Base-by-base conservation (phyloP, 2,888 invertebrate species). In the Pegoplata infirma region DNA sequence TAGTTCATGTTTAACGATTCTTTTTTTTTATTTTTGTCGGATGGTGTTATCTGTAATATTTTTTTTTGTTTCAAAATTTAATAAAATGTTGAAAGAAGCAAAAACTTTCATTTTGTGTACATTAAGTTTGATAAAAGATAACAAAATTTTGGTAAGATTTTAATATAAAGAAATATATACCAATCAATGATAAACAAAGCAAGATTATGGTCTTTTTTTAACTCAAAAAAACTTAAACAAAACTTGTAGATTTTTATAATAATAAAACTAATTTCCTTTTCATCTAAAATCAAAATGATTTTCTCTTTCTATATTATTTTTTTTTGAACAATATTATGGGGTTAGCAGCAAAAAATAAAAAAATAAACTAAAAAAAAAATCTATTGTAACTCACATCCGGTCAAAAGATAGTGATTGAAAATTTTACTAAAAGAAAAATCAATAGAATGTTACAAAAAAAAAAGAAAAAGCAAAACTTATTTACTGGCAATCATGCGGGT, bases 221-320 rank as follows among this genome's bases (percentile, higher is more conserved):
- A n/a, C n/a, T n/a, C n/a, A n/a, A n/a, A n/a, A 47, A n/a, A 28
- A 17, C 28, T 28, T 28, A 28, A 61, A 7, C 14, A 17, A 19
- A 47, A 61, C 32, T 32, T 32, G 10, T 10, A 10, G n/a, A 32
- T 3, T 10, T 32, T 32, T 12, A 40, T n/a, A 40, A n/a, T 40
- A n/a, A 17, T 32, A 63, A 49, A 56, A 47, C n/a, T 67, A 56
- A 67, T 67, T 67, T 67, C 46, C 56, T 56, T 56, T 67, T 67
- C 47, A 56, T 56, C 67, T 56, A 32, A 47, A 67, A 47, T n/a
- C 46, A 47, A 47, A 28, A 7, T n/a, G 36, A 40, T n/a, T n/a
- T 40, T 40, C 36, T n/a, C 12, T 40, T 10, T 40, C 36, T 40
- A 40, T 14, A n/a, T n/a, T 14, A 25, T 2, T 8, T 7, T 16